Percentiles rank a stretch among this genome's conserved stretches.
These are phyloP conservation scores for Dascyllus trimaculatus DNA, from an alignment of 2,113 vertebrate species.

Conservation along the genomic window DNA sequence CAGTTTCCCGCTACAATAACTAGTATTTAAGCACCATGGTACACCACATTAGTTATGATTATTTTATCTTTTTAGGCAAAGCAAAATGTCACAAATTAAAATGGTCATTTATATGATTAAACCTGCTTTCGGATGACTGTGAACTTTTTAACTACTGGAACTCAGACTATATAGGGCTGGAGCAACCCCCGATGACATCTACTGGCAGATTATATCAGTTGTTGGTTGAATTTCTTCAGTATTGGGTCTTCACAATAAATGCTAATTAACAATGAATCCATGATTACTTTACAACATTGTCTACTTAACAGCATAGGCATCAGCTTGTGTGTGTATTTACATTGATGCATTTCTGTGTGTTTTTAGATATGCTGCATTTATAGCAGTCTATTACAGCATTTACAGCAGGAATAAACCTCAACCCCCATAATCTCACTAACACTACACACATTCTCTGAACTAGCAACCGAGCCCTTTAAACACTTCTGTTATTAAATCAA, in stretches of 20 bases:
- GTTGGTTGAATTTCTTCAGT: no score
- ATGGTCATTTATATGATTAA: neutral
- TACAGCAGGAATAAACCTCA: neutral
- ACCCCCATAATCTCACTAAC: neutral
- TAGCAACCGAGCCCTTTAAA: slow-evolving; percentile 17
- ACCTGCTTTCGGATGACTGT: neutral
- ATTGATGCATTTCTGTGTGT: no score
- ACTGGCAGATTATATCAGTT: neutral
- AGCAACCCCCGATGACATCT: neutral
- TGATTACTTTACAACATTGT: no score
- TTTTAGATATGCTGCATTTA: no score
- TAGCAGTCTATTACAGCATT: no score
- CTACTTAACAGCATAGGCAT: no score
- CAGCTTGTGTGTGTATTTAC: no score
- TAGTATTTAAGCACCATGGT: neutral
- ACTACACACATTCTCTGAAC: neutral
- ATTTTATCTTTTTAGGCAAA: no score
- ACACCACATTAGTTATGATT: neutral
- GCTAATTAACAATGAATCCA: no score
- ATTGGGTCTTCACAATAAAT: no score
- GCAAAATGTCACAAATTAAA: no score
- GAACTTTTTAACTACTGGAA: neutral
- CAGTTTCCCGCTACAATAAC: no score
- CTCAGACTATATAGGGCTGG: neutral
- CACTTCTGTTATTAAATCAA: slow-evolving; percentile 6